Conservation (phyloP, 2,113 vertebrate genomes). For the Pontoporia blainvillei region DNA sequence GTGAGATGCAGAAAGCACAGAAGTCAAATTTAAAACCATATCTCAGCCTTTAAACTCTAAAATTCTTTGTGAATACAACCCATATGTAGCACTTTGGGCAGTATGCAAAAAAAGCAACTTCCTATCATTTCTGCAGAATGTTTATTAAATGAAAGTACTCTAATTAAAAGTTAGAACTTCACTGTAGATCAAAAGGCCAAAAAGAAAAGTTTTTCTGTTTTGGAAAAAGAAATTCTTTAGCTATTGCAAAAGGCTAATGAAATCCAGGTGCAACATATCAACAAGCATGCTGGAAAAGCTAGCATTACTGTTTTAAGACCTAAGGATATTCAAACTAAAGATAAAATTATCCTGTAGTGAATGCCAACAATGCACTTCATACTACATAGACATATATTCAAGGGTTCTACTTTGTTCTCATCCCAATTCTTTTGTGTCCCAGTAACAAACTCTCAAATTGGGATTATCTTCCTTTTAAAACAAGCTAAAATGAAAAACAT, state of each 20-base stretch:
- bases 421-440: not conserved
- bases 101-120: not conserved
- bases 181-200: conserved; percentile 22
- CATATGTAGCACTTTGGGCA: not conserved
- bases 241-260: conserved; percentile 33
- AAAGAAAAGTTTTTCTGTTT: conserved; percentile 49
- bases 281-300: conserved; percentile 48
- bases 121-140: not conserved
- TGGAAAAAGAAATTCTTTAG: conserved; percentile 57
- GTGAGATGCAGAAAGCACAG: not conserved
- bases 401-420: conserved; percentile 18
- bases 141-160: conserved; percentile 48
- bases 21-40: conserved; percentile 47
- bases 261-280: conserved; percentile 37
- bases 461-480: conserved; percentile 34
- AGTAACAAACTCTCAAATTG: conserved; percentile 40
- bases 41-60: not conserved
- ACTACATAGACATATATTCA: not conserved
- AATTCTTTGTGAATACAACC: conserved; percentile 3
- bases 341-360: conserved; percentile 58
- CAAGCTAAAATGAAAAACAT: conserved; percentile 44
- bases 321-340: conserved; percentile 50
- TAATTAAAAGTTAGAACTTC: conserved; percentile 46
- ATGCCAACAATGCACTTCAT: conserved; percentile 42
- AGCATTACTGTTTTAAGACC: conserved; percentile 44